Evolutionary conservation across 2,113 vertebrate genomes (phyloP).

Genomic region (Datnioides undecimradiatus): DNA sequence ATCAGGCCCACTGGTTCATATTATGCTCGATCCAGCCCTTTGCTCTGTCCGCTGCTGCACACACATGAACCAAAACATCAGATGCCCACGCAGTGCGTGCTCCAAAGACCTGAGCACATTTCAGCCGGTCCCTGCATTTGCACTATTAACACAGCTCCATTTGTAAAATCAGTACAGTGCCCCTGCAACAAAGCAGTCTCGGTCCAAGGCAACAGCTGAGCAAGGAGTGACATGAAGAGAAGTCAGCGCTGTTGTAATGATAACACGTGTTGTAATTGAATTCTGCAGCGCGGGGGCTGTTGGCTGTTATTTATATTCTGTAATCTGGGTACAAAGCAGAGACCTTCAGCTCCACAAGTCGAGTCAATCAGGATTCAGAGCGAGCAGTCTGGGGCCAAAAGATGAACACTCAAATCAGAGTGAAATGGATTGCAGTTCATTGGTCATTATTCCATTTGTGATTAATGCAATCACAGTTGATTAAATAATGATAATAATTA

Average conservation of each 20-base stretch:
- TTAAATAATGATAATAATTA: constrained; percentile 65
- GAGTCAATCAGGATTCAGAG: constrained; percentile 15
- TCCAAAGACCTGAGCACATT: neutral
- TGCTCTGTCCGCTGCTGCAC: neutral
- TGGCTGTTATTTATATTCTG: neutral
- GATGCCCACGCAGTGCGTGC: neutral
- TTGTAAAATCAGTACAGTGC: neutral
- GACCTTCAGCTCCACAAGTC: neutral
- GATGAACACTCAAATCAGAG: constrained; percentile 10
- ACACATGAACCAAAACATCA: neutral
- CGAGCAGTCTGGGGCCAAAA: neutral
- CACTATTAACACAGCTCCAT: neutral
- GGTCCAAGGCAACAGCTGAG: neutral
- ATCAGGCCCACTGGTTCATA: neutral
- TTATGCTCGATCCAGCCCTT: neutral
- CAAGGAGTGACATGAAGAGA: neutral
- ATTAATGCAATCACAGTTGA: constrained; percentile 48
- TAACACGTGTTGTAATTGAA: neutral
- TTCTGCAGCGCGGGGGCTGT: neutral
- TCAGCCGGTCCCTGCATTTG: neutral
- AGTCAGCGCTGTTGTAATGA: neutral
- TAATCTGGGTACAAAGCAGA: neutral
- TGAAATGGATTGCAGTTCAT: constrained; percentile 37
- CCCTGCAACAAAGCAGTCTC: neutral
- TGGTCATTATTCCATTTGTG: constrained; percentile 48